phyloP scores from a whole-genome alignment of 1,140 invertebrate genomes.

The Apis mellifera region Amel_HAv3.1 CM009940.2:1238001-1238500 shows the following conservation, averaged over 20 bases:
- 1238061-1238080: not conserved
- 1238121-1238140: constrained; percentile 37
- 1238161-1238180: too few relatives aligned
- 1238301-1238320: not conserved
- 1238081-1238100: not conserved
- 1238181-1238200: too few relatives aligned
- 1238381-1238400: constrained; percentile 69
- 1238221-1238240: too few relatives aligned
- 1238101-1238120: constrained; percentile 21
- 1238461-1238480: not conserved
- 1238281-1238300: constrained; percentile 13
- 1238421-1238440: constrained; percentile 32
- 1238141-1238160: too few relatives aligned
- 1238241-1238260: not conserved
- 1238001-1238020: constrained; percentile 4
- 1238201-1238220: too few relatives aligned
- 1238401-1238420: constrained; percentile 69
- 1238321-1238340: constrained; percentile 36
- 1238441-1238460: constrained; percentile 37
- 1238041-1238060: constrained; percentile 55
- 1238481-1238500: constrained; percentile 38
- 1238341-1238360: constrained; percentile 45
- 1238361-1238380: constrained; percentile 71
- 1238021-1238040: constrained; percentile 42
- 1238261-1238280: too few relatives aligned